Evolutionary conservation across 2,113 vertebrate genomes (phyloP).

Genomic region (Danio rerio): DNA sequence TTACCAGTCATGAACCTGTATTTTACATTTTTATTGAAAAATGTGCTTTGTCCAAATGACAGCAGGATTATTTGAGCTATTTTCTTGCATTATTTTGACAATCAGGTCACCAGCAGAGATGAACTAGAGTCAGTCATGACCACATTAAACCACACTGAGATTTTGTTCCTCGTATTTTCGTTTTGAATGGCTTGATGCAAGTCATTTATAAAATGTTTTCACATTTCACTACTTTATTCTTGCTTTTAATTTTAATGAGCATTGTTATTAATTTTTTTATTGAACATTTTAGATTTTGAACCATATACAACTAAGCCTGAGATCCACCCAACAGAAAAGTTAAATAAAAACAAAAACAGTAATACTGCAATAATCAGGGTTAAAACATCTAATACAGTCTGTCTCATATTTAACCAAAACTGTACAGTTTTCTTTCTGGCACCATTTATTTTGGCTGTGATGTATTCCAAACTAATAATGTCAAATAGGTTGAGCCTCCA

Average conservation of each 20-base stretch:
- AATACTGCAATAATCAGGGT: too few species aligned
- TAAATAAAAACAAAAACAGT: too few species aligned
- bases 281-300: too few species aligned
- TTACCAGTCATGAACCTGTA: not conserved
- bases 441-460: too few species aligned
- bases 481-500: too few species aligned
- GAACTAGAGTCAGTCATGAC: not conserved
- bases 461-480: too few species aligned
- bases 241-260: not conserved
- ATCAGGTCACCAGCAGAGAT: not conserved
- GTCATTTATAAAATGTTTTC: not conserved
- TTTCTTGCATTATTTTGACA: not conserved
- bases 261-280: not conserved
- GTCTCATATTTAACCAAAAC: too few species aligned
- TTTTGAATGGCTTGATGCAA: not conserved
- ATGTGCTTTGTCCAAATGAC: not conserved
- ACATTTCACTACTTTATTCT: not conserved
- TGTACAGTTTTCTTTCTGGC: too few species aligned
- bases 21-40: conserved; percentile 21
- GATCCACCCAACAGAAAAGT: too few species aligned
- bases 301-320: too few species aligned
- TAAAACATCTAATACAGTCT: too few species aligned
- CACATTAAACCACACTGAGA: not conserved
- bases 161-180: not conserved
- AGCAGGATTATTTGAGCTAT: not conserved